phyloP scores from a whole-genome alignment of 2,888 invertebrate species.

The Platerodrilus igneus region DNA sequence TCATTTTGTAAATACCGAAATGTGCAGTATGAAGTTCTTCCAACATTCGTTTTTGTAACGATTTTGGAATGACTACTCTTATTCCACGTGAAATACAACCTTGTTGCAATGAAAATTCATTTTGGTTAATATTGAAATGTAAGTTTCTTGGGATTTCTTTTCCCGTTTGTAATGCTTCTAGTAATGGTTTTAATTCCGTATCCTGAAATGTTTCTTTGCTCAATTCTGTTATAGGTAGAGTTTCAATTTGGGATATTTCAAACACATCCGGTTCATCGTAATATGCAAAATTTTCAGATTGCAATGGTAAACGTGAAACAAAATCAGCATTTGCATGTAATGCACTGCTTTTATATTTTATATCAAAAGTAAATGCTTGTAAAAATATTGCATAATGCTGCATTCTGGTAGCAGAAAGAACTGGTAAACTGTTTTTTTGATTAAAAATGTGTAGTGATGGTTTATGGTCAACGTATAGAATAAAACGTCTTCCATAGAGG shows the following conservation, averaged over 20 bases:
- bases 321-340: constrained; percentile 5
- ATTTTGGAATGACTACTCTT: too few species aligned
- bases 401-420: constrained; percentile 1
- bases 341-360: constrained; percentile 3
- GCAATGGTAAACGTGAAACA: constrained; percentile 4
- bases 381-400: constrained; percentile 5
- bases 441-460: constrained; percentile 6
- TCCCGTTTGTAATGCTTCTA: too few species aligned
- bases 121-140: too few species aligned
- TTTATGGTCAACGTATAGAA: constrained; percentile 7
- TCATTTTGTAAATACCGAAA: too few species aligned
- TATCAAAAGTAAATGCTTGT: constrained; percentile 6
- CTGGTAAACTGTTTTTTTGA: constrained; percentile 1
- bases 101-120: too few species aligned
- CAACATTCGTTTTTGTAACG: too few species aligned
- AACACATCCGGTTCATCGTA: constrained; percentile 2
- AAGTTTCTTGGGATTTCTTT: too few species aligned
- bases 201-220: too few species aligned
- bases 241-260: neutral
- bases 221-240: constrained; percentile 1
- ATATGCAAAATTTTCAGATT: neutral
- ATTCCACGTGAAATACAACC: too few species aligned
- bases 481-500: constrained; percentile 19
- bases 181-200: too few species aligned
- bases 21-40: too few species aligned